Base-by-base conservation (phyloP, 1,140 invertebrate species). In the Polypedilum vanderplanki region DNA sequence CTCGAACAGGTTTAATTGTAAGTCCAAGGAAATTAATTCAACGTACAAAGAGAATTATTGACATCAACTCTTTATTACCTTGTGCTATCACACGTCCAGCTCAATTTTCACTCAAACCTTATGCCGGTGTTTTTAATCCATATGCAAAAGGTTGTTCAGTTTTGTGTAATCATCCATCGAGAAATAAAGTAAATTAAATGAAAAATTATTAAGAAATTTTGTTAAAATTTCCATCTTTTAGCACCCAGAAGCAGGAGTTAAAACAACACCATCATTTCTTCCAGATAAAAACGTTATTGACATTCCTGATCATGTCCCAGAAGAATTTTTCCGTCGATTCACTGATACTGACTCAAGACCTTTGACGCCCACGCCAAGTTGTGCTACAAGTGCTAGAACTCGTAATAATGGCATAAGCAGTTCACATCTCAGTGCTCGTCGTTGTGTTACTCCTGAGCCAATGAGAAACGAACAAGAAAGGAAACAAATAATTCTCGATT, bases 261-360 rank as follows among this genome's bases (percentile, higher is more conserved):
- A 41, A n/a, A 12, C 46, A n/a, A n/a, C 74, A 57, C 22, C 17
- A 73, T 41, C 33, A 73, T 73, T 46, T 74, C 5, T 40, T n/a
- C 75, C 64, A 73, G 70, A 74, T 64, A 41, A 12, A 33, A 33
- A 22, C 12, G 73, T 40, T 24, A 41, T 22, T 1, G 70, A 70
- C 24, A 76, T 65, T 17, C 12, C 78, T 8, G 80, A 81, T 67
- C 80, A 81, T 57, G 65, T 88, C n/a, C 87, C 87, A 2, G 87
- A 88, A 77, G 87, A 88, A 78, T 78, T 88, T 22, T 87, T 88
- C 80, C 83, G 83, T 17, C 88, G 89, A 76, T 93, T 93, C 77
- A 90, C 91, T 0, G 91, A 92, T 77, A 92, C 90, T 3, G 91
- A 93, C 79, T 93, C 91, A 1, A 84, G 91, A 46, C 90, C 91